phyloP scores from a whole-genome alignment of 2,888 invertebrate species.

The Holacanthella duospinosa region DNA sequence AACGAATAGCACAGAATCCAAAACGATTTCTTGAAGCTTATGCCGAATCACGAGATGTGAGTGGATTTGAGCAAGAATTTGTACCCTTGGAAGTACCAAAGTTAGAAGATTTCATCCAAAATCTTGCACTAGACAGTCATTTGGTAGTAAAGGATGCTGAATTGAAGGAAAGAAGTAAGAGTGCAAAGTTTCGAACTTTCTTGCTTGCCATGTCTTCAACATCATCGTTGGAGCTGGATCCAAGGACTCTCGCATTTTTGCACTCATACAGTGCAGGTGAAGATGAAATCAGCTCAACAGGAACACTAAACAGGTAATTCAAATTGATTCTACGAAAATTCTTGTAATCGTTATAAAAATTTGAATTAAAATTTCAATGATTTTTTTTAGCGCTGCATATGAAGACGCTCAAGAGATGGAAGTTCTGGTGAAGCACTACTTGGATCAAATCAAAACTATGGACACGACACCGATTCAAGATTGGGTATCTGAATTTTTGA shows the following conservation, averaged over 20 bases:
- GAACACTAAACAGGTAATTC: no score
- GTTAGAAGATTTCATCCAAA: slow-evolving; percentile 14
- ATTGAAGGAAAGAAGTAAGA: slow-evolving; percentile 7
- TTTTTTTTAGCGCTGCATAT: background rate
- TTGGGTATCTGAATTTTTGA: background rate
- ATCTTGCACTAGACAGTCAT: slow-evolving; percentile 7
- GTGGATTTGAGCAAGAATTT: background rate
- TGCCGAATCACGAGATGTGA: slow-evolving; percentile 4
- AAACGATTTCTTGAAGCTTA: slow-evolving; percentile 18
- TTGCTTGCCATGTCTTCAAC: slow-evolving; percentile 10
- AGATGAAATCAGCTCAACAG: slow-evolving; percentile 9
- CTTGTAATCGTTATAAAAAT: background rate
- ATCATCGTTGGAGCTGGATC: background rate
- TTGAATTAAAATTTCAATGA: background rate
- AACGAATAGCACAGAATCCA: slow-evolving; percentile 19
- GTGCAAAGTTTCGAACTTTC: slow-evolving; percentile 11
- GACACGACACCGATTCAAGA: slow-evolving; percentile 21
- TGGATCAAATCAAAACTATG: slow-evolving; percentile 24
- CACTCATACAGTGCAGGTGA: slow-evolving; percentile 4
- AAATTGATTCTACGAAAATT: slow-evolving; percentile 1
- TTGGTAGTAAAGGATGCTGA: slow-evolving; percentile 7
- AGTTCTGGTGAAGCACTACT: slow-evolving; percentile 19
- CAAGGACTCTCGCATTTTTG: slow-evolving; percentile 5
- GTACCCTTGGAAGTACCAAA: background rate
- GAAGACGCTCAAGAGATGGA: slow-evolving; percentile 15